A percentile compares a stretch with the other conserved stretches of the same genome.
These are phyloP conservation scores for Nasonia vitripennis DNA, from an alignment of 1,140 invertebrate genomes.

Conservation along the genomic window DNA sequence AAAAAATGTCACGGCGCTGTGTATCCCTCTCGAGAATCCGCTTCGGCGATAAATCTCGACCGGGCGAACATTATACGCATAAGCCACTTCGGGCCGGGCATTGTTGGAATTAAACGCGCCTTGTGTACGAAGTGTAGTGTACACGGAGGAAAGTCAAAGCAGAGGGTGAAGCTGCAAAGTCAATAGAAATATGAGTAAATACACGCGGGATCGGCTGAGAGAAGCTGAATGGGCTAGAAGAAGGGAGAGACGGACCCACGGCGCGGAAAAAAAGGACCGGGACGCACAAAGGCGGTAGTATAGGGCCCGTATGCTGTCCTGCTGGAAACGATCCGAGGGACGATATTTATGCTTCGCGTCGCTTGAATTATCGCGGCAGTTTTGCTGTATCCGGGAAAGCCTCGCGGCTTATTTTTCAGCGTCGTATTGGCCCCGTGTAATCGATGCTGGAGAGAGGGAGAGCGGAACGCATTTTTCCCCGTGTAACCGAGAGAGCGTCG, in stretches of 20 bases:
- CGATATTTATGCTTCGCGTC: slow-evolving; percentile 28
- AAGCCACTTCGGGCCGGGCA: slow-evolving; percentile 10
- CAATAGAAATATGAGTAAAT: slow-evolving; percentile 47
- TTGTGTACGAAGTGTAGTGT: no score
- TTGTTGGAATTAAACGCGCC: slow-evolving; percentile 31
- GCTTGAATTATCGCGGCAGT: slow-evolving; percentile 40
- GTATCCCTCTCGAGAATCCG: neutral
- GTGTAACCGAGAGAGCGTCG: neutral
- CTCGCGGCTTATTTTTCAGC: slow-evolving; percentile 24
- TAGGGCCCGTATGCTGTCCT: neutral
- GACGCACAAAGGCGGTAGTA: neutral
- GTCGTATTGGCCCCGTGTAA: slow-evolving; percentile 13
- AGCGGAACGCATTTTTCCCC: neutral
- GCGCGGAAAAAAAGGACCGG: neutral
- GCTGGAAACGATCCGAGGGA: neutral
- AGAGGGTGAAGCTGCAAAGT: slow-evolving; percentile 17
- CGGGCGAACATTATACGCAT: neutral
- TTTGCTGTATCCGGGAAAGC: neutral
- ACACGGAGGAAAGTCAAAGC: neutral
- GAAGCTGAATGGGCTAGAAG: slow-evolving; percentile 4
- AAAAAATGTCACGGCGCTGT: neutral
- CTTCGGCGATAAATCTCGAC: neutral
- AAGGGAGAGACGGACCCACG: neutral
- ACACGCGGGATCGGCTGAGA: slow-evolving; percentile 26
- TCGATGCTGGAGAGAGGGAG: neutral